phyloP scores from a whole-genome alignment of 2,113 vertebrate species.

The Lethenteron camtschaticum region DNA sequence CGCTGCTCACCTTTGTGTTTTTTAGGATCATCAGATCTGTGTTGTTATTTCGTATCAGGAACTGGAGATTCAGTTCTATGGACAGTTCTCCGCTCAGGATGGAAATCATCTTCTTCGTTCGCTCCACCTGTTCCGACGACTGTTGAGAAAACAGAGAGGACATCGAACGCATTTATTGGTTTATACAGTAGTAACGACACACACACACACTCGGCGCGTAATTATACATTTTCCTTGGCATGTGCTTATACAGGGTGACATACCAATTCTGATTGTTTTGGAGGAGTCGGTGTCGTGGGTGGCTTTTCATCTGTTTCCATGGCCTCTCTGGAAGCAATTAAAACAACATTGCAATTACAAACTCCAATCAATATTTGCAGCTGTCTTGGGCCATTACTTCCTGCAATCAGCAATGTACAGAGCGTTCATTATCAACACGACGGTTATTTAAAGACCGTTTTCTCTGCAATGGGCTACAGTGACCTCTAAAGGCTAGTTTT shows the following conservation, averaged over 20 bases:
- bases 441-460: too few species aligned
- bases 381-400: too few species aligned
- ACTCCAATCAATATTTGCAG: too few species aligned
- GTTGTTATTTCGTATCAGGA: slow-evolving; percentile 97
- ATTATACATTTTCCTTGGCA: background rate
- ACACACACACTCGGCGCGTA: too few species aligned
- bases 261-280: slow-evolving; percentile 45
- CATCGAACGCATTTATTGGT: background rate
- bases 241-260: slow-evolving; percentile 14
- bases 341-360: background rate
- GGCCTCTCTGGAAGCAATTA: slow-evolving; percentile 38
- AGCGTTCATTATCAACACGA: too few species aligned
- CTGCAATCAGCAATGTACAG: too few species aligned
- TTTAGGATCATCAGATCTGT: slow-evolving; percentile 98
- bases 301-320: slow-evolving; percentile 91
- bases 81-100: slow-evolving; percentile 97
- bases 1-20: slow-evolving; percentile 67
- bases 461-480: too few species aligned
- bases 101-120: slow-evolving; percentile 98
- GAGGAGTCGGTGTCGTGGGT: slow-evolving; percentile 27
- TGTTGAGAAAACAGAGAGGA: slow-evolving; percentile 18
- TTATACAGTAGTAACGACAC: too few species aligned
- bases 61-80: slow-evolving; percentile 87
- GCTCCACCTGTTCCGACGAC: slow-evolving; percentile 84
- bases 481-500: too few species aligned